Evolutionary conservation across 2,797 vertebrate species (phyloP), one percentile per base, ranked within the genome.

Genomic region (Macropodus opercularis): DNA sequence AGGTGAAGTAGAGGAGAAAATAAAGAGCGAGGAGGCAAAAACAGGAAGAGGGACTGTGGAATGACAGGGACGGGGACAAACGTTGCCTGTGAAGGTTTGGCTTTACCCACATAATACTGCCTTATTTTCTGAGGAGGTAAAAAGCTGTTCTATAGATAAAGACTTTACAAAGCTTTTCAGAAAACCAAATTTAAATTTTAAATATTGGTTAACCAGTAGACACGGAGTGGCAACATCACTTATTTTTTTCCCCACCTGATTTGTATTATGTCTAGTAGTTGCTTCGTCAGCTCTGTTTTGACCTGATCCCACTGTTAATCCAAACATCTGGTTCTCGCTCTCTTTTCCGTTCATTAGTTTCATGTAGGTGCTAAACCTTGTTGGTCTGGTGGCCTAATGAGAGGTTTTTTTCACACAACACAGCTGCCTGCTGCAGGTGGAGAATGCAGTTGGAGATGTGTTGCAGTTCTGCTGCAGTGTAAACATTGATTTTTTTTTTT

Each of bases 61-160:
- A 67, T 46, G 43, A 75, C 46, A 71, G 22, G 2, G 15, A n/a
- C 24, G 44, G 26, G 77, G 38, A 57, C 55, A 64, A 63, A 64
- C 35, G 36, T 52, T 59, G 36, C 59, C 27, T 63, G 26, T 34
- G 38, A 3, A 63, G 18, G 15, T 50, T 19, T 50, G 34, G 18
- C 36, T 70, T 46, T 39, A 62, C 19, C 49, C 22, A 15, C n/a
- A 56, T 38, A 62, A 29, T 23, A 13, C 17, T 21, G 26, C n/a
- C 35, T 42, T 15, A 36, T 64, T 4, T 4, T 4, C 7, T 43
- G 41, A 69, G 63, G 46, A 69, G 57, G 26, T 29, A 46, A 26
- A 31, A 63, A 69, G 67, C 63, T 59, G 77, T 36, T 72, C 31
- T 55, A 23, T 14, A 8, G 4, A 18, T 31, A 12, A 34, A 15